Evolutionary conservation across 1,140 invertebrate species (phyloP), one percentile per base, ranked within the genome.

Genomic region (Drosophila punjabiensis): DNA sequence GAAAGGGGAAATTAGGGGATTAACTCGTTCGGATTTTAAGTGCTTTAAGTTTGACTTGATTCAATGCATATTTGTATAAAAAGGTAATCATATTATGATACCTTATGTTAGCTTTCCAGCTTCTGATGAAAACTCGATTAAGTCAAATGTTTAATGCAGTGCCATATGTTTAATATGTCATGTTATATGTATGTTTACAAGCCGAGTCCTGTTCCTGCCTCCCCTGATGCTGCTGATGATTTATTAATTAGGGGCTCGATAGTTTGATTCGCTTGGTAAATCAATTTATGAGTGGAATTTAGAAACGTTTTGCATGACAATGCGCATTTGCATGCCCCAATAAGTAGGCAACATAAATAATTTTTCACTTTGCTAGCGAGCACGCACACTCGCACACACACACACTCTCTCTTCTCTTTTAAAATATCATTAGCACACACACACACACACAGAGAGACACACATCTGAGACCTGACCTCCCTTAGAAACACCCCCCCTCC

Each of bases 361-460:
- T 79, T 58, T 63, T 79, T 70, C 76, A 79, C 76, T 78, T 77
- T 78, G 65, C 76, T 43, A n/a, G 33, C 35, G 9, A 39, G 55
- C 53, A 60, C 70, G 68, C 53, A 56, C 65, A 59, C 43, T 14
- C 35, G 35, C 11, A 50, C n/a, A 20, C 48, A 64, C 16, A 24
- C 24, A 2, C 24, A 2, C 24, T 24, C 24, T 24, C 24, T 24
- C 24, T 3, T 33, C 81, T 89, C 84, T 88, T 83, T 88, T 84
- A 88, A 88, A 88, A 89, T 88, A 84, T 88, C 84, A 88, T 88
- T 88, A 88, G 82, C 84, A 84, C 81, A 70, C 85, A 88, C 81
- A 79, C 82, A 64, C 60, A 71, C 16, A 52, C 82, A 75, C 82
- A 86, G 14, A 8, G 39, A 16, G 60, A 73, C 35, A 59, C 85